Evolutionary conservation across 2,113 vertebrate genomes (phyloP), one percentile per base, ranked within the genome.

Genomic region (Chloropsis hardwickii): DNA sequence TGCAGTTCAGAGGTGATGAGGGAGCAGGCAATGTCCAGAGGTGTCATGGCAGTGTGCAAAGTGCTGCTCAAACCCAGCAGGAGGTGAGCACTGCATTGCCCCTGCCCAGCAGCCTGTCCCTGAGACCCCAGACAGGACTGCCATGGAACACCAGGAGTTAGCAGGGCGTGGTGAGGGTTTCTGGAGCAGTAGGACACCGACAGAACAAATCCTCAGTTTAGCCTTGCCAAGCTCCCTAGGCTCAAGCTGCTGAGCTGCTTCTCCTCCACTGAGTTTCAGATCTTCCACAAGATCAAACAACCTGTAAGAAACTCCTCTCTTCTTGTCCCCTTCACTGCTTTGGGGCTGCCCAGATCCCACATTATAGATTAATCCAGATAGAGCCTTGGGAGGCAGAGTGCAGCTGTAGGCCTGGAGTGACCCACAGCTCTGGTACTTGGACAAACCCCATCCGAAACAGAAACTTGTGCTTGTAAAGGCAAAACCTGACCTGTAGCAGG

Each of bases 31-130:
- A 0, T 5, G 12, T 23, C 48, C 61, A 70, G 33, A 44, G 35
- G 13, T 40, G 6, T 25, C 31, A 16, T 1, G 8, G 25, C 39
- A 22, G 6, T 1, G 15, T 42, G 35, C 17, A 28, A 65, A 81
- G 39, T 6, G 27, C 60, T 88, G 45, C 50, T 29, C 17, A 40
- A 76, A 39, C 13, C 27, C 29, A 67, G n/a, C 51, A 74, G 56
- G 23, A 66, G 23, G 9, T 12, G 47, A 48, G 33, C 19, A 5
- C 44, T 2, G 0, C 29, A 12, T 16, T 1, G 0, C 2, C 15
- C 45, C 27, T 73, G 60, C n/a, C 28, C 54, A 58, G 51, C 77
- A 91, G 17, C 29, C 67, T 37, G 37, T 6, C 24, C 45, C 57
- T 47, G n/a, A 35, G n/a, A 39, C 11, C 44, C 5, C 4, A 12